Base-by-base conservation (phyloP, 2,888 invertebrate genomes). In the Xylota sylvarum region DNA sequence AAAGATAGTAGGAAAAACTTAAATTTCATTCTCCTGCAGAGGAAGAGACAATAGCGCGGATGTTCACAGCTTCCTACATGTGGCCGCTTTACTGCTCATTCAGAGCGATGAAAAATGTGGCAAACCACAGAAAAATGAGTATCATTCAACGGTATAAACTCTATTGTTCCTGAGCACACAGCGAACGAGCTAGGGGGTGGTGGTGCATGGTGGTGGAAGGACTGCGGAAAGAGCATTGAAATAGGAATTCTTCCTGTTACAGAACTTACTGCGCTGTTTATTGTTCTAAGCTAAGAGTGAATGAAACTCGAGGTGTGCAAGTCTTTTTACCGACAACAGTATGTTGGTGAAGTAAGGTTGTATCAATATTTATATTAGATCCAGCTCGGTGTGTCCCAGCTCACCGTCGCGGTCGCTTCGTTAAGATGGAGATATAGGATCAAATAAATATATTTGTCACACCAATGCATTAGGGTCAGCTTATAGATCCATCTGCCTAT, bases 101-200 rank as follows among this genome's bases (percentile, higher is more conserved):
- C 32, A 70, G 12, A n/a, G 52, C 14, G 56, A 35, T 72, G 62
- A 78, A 78, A 78, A 50, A 60, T 79, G 62, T 55, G 46, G 37
- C 32, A 62, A 56, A 43, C 52, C 35, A 35, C 46, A 70, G 52
- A 62, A 55, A 79, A 70, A 69, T 69, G 62, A 46, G 12, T 35
- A 40, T 64, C 46, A 70, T 70, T 55, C 70, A 69, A 62, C 37
- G 43, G 50, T 23, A 60, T 64, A 70, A 58, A 62, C 62, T n/a
- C n/a, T 62, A 64, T 79, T 79, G 62, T 79, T 35, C 46, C n/a
- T 35, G 4, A 12, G 64, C 27, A 35, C 17, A 79, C 69, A 70
- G 46, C 10, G 27, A 32, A 10, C 10, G 35, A 23, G 23, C 23
- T n/a, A n/a, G n/a, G n/a, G 23, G 3, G 40, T n/a, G 48, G 4